Conservation (phyloP, 2,113 vertebrate species). For the Pheucticus melanocephalus region DNA sequence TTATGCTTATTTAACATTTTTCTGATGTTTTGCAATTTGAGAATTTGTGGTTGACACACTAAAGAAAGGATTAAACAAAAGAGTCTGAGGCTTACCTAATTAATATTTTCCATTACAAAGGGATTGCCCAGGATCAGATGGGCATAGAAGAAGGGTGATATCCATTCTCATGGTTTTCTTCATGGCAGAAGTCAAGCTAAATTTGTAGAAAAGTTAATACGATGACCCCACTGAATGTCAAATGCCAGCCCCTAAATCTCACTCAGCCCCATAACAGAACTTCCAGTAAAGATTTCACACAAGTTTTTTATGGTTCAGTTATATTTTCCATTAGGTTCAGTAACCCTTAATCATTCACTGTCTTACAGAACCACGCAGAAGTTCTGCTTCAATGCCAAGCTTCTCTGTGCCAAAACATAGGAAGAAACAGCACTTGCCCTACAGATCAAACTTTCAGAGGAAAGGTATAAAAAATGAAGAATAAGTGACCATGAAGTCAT, state of each 20-base stretch:
- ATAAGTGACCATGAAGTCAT: background rate
- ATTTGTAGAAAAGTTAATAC: background rate
- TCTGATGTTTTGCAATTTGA: background rate
- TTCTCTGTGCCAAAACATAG: background rate
- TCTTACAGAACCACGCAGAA: accelerated
- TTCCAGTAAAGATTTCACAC: background rate
- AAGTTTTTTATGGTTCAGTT: background rate
- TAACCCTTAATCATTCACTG: background rate
- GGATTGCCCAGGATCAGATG: background rate
- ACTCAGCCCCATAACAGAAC: background rate
- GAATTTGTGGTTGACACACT: background rate
- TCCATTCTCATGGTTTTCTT: background rate
- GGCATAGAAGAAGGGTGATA: background rate
- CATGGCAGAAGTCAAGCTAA: background rate
- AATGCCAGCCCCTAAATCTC: background rate
- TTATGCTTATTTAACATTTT: background rate
- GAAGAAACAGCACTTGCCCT: background rate
- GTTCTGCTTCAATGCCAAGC: background rate
- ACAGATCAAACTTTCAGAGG: background rate
- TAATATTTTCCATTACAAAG: background rate
- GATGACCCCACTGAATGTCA: background rate
- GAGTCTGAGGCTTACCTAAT: background rate
- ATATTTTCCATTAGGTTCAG: background rate
- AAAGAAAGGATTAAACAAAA: background rate
- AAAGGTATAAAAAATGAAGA: background rate